Conservation (phyloP, 2,888 invertebrate genomes). For the Hydrotaea diabolus region DNA sequence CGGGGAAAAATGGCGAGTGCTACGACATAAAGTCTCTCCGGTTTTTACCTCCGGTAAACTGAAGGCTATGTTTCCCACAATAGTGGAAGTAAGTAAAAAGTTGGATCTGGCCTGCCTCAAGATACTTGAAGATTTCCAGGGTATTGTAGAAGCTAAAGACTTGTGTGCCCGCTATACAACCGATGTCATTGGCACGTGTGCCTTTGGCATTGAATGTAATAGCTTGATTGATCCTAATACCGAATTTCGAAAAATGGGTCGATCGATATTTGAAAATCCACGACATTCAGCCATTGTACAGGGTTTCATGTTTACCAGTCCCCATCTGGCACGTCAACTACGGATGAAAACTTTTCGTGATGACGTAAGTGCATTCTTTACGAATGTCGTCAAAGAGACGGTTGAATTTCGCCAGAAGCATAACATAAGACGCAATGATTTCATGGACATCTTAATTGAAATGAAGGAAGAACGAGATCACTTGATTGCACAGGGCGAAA, state of each 20-base stretch:
- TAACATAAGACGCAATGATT: constrained; percentile 80
- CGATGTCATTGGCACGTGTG: constrained; percentile 78
- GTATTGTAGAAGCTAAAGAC: constrained; percentile 54
- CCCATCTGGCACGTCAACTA: constrained; percentile 70
- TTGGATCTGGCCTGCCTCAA: background rate
- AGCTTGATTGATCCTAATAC: constrained; percentile 77
- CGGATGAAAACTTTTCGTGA: constrained; percentile 69
- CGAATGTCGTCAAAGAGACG: constrained; percentile 79
- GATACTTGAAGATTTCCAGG: background rate
- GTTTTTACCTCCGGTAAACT: constrained; percentile 82
- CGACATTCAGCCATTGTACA: constrained; percentile 68
- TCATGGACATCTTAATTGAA: constrained; percentile 81
- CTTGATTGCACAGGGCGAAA: constrained; percentile 52
- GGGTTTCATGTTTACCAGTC: constrained; percentile 69
- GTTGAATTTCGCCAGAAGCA: constrained; percentile 78
- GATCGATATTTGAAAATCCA: constrained; percentile 69
- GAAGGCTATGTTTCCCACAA: constrained; percentile 79
- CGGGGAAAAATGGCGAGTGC: constrained; percentile 80
- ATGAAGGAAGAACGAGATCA: constrained; percentile 71
- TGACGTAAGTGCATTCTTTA: constrained; percentile 73
- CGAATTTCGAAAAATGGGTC: constrained; percentile 68
- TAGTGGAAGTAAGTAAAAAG: constrained; percentile 31
- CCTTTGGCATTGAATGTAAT: constrained; percentile 80
- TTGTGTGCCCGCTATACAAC: constrained; percentile 67
- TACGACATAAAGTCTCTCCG: constrained; percentile 80